Conservation (phyloP, 2,797 vertebrate species). For the Sebastes kiyomatsui region DNA sequence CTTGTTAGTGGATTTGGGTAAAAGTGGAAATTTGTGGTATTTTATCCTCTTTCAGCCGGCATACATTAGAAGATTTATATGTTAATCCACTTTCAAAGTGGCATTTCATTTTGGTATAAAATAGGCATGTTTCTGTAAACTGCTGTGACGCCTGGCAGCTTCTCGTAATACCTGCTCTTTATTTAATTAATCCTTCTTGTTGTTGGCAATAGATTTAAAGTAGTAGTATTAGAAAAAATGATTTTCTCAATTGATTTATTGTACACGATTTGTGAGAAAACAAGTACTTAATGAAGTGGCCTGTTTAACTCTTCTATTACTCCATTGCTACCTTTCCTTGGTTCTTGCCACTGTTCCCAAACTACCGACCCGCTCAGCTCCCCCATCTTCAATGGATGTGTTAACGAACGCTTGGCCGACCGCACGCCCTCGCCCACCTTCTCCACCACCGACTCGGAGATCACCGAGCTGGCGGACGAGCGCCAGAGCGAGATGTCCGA, state of each 20-base stretch:
- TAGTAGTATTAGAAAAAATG: not conserved
- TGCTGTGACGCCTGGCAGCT: conserved; percentile 29
- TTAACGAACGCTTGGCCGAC: conserved; percentile 96
- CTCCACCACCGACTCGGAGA: conserved; percentile 98
- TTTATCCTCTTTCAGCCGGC: conserved; percentile 33
- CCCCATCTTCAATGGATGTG: conserved; percentile 98
- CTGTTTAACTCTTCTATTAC: conserved; percentile 49
- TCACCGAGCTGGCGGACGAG: conserved; percentile 98
- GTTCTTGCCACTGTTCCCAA: conserved; percentile 51
- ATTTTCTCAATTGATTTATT: not conserved
- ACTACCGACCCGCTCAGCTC: conserved; percentile 83
- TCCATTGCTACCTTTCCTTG: conserved; percentile 53
- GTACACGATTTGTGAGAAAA: not conserved
- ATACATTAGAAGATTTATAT: conserved; percentile 35
- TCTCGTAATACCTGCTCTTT: conserved; percentile 47
- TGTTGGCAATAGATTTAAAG: not conserved
- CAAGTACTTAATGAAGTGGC: not conserved
- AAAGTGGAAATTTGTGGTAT: conserved; percentile 30
- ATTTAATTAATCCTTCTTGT: conserved; percentile 35
- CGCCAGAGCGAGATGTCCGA: conserved; percentile 98
- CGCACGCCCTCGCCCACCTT: conserved; percentile 99
- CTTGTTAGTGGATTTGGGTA: conserved; percentile 42
- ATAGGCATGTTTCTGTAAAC: conserved; percentile 41
- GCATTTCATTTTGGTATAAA: conserved; percentile 44
- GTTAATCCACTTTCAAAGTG: conserved; percentile 54